Percentiles rank a stretch among this genome's conserved stretches.
Conservation (phyloP, 1,140 invertebrate genomes). For the Triops longicaudatus region DNA sequence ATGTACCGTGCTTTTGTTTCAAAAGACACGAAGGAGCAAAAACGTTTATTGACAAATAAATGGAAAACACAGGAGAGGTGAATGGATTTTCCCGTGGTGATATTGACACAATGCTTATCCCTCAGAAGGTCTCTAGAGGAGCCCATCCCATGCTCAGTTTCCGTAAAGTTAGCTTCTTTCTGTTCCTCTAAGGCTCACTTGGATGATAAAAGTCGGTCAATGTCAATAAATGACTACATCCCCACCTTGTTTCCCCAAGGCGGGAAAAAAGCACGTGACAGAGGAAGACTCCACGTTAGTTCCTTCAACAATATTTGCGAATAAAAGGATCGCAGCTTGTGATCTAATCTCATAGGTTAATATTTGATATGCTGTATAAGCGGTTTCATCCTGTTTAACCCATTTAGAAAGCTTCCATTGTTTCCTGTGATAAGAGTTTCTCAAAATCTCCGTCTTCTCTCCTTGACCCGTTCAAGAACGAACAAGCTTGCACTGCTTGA, state of each 20-base stretch:
- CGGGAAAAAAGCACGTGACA: no score
- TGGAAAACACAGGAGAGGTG: no score
- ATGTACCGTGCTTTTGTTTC: no score
- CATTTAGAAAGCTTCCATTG: neutral
- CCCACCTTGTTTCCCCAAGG: no score
- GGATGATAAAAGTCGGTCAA: neutral
- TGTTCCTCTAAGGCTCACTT: no score
- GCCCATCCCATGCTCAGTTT: no score
- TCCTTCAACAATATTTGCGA: neutral
- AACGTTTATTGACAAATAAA: no score
- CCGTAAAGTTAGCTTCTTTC: no score
- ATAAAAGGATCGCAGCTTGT: neutral
- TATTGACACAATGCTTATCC: no score
- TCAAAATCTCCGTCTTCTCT: neutral
- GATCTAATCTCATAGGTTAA: neutral
- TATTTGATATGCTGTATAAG: neutral
- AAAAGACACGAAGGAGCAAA: no score
- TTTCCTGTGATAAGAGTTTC: neutral
- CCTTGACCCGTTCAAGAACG: neutral
- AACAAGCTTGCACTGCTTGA: neutral
- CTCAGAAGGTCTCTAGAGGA: no score
- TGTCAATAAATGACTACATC: neutral
- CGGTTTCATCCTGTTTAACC: constrained; percentile 1
- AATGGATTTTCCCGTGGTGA: no score
- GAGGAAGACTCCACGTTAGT: neutral